Evolutionary conservation across 2,113 vertebrate species (phyloP).

Genomic region (Lamprotornis superbus): DNA sequence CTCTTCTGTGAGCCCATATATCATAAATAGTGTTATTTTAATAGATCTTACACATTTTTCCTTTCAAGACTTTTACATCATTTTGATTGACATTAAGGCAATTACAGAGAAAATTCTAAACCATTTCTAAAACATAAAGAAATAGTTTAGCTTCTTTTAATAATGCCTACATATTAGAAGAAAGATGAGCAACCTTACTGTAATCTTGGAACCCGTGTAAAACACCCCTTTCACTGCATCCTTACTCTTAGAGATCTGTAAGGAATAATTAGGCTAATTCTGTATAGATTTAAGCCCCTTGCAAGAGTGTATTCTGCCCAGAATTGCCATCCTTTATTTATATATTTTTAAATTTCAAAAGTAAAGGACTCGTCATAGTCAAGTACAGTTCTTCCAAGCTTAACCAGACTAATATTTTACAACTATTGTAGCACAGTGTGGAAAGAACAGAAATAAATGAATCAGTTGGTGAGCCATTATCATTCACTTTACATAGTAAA

Average conservation of each 20-base stretch:
- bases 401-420: slow-evolving; percentile 63
- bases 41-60: background rate
- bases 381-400: slow-evolving; percentile 23
- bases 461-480: slow-evolving; percentile 63
- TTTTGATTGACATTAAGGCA: background rate
- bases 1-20: background rate
- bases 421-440: slow-evolving; percentile 13
- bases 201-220: background rate
- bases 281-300: background rate
- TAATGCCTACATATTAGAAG: background rate
- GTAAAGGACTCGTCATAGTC: slow-evolving; percentile 3
- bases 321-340: background rate
- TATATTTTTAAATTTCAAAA: slow-evolving; percentile 23
- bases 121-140: background rate
- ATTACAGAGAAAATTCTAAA: background rate
- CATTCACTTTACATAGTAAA: slow-evolving; percentile 67
- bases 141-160: background rate
- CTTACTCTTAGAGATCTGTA: background rate
- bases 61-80: background rate
- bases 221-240: background rate
- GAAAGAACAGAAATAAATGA: slow-evolving; percentile 69
- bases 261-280: background rate
- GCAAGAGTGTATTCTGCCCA: background rate
- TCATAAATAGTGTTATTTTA: background rate
- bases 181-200: background rate